phyloP scores from a whole-genome alignment of 2,888 invertebrate genomes.

The Andrena bucephala region DNA sequence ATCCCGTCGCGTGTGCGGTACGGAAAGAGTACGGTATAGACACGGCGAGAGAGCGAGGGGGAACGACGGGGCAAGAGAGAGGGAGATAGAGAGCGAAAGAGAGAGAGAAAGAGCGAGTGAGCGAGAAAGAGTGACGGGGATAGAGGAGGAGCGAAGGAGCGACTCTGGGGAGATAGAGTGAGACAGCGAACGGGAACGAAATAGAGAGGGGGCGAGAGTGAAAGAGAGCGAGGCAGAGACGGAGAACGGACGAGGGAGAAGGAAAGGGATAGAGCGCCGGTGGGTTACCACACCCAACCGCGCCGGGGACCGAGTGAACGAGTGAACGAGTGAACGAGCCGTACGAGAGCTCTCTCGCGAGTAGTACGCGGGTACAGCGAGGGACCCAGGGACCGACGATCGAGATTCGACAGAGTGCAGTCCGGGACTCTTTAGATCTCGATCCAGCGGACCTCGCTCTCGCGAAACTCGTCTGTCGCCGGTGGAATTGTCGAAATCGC shows the following conservation, averaged over 20 bases:
- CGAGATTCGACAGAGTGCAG: conserved; percentile 47
- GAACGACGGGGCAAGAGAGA: conserved; percentile 26
- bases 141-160: conserved; percentile 59
- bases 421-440: conserved; percentile 49
- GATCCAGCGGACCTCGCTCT: conserved; percentile 58
- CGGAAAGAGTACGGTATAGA: conserved; percentile 46
- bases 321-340: conserved; percentile 79
- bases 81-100: conserved; percentile 10
- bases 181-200: conserved; percentile 30
- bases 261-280: conserved; percentile 74
- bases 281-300: conserved; percentile 84
- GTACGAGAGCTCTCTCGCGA: conserved; percentile 73
- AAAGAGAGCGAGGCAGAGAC: conserved; percentile 35
- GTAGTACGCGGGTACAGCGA: conserved; percentile 69
- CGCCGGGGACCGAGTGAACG: conserved; percentile 75
- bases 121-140: conserved; percentile 25
- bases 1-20: conserved; percentile 58
- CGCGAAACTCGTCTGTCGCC: conserved; percentile 16
- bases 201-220: conserved; percentile 36
- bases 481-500: conserved; percentile 41
- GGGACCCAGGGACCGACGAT: conserved; percentile 59
- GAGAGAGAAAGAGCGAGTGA: conserved; percentile 22
- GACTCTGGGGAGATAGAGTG: conserved; percentile 15
- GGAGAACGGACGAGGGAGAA: conserved; percentile 25
- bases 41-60: conserved; percentile 33